A percentile compares a stretch with the other conserved stretches of the same genome.
phyloP scores from a whole-genome alignment of 2,113 vertebrate genomes.

The Seriola quinqueradiata region DNA sequence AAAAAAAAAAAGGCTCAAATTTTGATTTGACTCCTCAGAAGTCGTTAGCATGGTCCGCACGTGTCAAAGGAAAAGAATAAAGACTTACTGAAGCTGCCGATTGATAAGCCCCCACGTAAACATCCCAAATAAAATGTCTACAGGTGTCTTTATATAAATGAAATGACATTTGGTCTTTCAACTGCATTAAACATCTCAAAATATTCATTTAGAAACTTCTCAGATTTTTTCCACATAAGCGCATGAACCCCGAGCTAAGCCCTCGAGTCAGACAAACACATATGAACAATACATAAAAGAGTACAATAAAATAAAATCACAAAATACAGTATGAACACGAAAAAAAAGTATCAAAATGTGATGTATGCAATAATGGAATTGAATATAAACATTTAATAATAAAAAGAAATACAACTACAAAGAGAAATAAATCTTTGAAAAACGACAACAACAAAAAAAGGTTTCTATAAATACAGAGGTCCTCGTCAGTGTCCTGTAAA shows the following conservation, averaged over 20 bases:
- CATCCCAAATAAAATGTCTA: background rate
- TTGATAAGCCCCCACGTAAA: background rate
- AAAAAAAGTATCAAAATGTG: constrained; percentile 68
- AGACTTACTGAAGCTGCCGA: background rate
- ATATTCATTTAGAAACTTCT: constrained; percentile 1
- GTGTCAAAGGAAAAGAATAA: too few species aligned
- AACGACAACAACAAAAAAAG: constrained; percentile 46
- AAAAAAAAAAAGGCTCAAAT: background rate
- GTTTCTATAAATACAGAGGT: constrained; percentile 76
- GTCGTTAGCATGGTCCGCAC: too few species aligned
- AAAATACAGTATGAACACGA: constrained; percentile 56
- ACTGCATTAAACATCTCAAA: constrained; percentile 1
- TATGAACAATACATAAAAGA: constrained; percentile 64
- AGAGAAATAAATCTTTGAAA: constrained; percentile 55
- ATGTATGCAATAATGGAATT: constrained; percentile 58
- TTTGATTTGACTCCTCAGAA: background rate
- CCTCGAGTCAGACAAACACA: constrained; percentile 28
- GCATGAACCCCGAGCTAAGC: constrained; percentile 15
- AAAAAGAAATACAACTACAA: constrained; percentile 54
- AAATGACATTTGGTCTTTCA: background rate
- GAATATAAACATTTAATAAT: constrained; percentile 70
- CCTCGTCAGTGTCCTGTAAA: constrained; percentile 74
- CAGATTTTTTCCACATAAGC: constrained; percentile 2
- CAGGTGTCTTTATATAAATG: background rate
- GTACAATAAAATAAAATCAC: constrained; percentile 58